Percentiles rank a stretch among this genome's conserved stretches.
phyloP scores from a whole-genome alignment of 2,888 invertebrate species.

The Apoda limacodes region DNA sequence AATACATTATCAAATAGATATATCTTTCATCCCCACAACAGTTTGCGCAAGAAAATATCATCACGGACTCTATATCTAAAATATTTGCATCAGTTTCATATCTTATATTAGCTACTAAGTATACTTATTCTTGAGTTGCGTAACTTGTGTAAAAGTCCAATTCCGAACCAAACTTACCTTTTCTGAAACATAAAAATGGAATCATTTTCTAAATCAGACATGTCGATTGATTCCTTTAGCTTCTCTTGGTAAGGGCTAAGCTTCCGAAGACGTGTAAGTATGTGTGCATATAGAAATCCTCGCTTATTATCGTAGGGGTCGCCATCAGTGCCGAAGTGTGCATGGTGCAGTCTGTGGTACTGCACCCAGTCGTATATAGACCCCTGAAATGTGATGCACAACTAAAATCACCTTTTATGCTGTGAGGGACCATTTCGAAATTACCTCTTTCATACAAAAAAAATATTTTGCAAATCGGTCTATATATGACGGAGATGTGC shows the following conservation, averaged over 20 bases:
- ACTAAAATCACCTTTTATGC: too few species aligned
- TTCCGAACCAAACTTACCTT: conserved; percentile 58
- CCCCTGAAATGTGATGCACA: conserved; percentile 78
- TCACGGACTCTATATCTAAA: too few species aligned
- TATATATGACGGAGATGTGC: too few species aligned
- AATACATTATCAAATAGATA: too few species aligned
- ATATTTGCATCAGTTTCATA: neutral
- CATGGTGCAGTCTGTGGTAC: conserved; percentile 85
- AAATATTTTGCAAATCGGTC: too few species aligned
- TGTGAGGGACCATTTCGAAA: too few species aligned
- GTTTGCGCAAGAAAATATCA: too few species aligned
- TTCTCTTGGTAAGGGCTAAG: conserved; percentile 75
- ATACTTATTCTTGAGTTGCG: neutral
- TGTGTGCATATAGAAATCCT: conserved; percentile 86
- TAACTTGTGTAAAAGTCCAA: neutral
- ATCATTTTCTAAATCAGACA: conserved; percentile 84
- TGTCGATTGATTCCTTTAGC: conserved; percentile 76
- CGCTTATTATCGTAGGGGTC: conserved; percentile 85
- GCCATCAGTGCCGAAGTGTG: conserved; percentile 78
- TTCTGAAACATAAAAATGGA: conserved; percentile 85
- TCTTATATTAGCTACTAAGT: neutral
- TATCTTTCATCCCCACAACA: too few species aligned
- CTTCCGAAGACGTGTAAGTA: conserved; percentile 76
- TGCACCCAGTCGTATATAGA: conserved; percentile 87
- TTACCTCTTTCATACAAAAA: too few species aligned